Evolutionary conservation across 2,113 vertebrate species (phyloP), one percentile per base, ranked within the genome.

Genomic region (Chrysochloris asiatica): DNA sequence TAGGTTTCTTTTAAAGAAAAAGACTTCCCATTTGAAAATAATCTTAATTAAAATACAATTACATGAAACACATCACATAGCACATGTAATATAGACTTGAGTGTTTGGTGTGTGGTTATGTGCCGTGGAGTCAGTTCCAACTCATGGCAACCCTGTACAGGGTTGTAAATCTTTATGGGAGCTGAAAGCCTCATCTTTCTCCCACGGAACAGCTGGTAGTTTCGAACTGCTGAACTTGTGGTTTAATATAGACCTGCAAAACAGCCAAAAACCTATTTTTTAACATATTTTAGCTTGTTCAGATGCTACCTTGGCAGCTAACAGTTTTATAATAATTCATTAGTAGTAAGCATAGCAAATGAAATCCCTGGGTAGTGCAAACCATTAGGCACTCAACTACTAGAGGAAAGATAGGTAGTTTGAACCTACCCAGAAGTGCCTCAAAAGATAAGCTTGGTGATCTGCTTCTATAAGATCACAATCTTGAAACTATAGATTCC

Each of bases 1-100:
- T 90, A 59, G 80, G 65, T 89, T 92, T 52, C 56, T 94, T 81
- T 73, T 83, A 83, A 28, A 38, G 17, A 86, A 82, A 73, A 80
- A 83, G 76, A 16, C 2, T 28, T 84, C 17, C n/a, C 77, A 69
- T 38, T 38, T 83, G 50, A 86, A 90, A 72, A 71, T 52, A 81
- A 90, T 86, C 76, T n/a, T n/a, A 61, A 59, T 77, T 86, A 43
- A 71, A 91, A 82, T 13, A 61, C 3, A 84, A 75, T 71, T 89
- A 91, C 13, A 22, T 47, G 45, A 85, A 88, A 14, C 6, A 16
- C 89, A 56, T 71, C 54, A 76, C n/a, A 88, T 4, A 85, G 50
- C 2, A 19, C 38, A n/a, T n/a, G n/a, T n/a, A n/a, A n/a, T n/a
- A n/a, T n/a, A n/a, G n/a, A n/a, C n/a, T n/a, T n/a, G n/a, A n/a